Evolutionary conservation across 2,888 invertebrate species (phyloP).

Genomic region (Pyrocoelia pectoralis): DNA sequence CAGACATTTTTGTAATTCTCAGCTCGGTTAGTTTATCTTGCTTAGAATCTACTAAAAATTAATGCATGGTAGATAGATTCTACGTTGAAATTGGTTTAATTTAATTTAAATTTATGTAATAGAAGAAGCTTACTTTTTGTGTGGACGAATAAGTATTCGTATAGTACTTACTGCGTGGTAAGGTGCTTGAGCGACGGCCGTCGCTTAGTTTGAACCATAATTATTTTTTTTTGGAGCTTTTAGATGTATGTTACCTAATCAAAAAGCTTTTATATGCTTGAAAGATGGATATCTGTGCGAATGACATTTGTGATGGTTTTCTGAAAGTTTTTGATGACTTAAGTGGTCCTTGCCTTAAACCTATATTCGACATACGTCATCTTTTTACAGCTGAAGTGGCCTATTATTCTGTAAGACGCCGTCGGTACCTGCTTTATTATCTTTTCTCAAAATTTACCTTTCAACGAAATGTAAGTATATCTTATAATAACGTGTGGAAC

Average conservation of each 20-base stretch:
- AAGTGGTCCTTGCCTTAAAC: constrained; percentile 35
- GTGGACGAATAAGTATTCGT: too few species aligned
- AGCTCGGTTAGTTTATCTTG: not conserved
- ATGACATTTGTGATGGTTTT: constrained; percentile 35
- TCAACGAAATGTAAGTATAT: not conserved
- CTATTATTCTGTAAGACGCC: constrained; percentile 28
- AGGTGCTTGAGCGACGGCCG: constrained; percentile 13
- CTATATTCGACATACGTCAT: constrained; percentile 32
- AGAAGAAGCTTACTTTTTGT: too few species aligned
- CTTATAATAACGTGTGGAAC: not conserved
- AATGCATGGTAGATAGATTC: constrained; percentile 55
- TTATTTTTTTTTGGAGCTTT: not conserved
- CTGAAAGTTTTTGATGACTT: constrained; percentile 32
- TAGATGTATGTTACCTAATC: not conserved
- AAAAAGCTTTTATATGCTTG: constrained; percentile 20
- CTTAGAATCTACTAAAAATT: constrained; percentile 53
- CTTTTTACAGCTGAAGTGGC: constrained; percentile 27
- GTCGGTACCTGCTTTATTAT: constrained; percentile 24
- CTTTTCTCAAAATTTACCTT: constrained; percentile 14
- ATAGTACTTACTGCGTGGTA: not conserved
- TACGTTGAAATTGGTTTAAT: constrained; percentile 16
- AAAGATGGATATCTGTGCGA: constrained; percentile 33
- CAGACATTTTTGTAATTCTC: constrained; percentile 12
- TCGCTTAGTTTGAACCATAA: not conserved
- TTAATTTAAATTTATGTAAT: too few species aligned